Evolutionary conservation across 1,140 invertebrate genomes (phyloP).

Genomic region (Gonioctena quinquepunctata): DNA sequence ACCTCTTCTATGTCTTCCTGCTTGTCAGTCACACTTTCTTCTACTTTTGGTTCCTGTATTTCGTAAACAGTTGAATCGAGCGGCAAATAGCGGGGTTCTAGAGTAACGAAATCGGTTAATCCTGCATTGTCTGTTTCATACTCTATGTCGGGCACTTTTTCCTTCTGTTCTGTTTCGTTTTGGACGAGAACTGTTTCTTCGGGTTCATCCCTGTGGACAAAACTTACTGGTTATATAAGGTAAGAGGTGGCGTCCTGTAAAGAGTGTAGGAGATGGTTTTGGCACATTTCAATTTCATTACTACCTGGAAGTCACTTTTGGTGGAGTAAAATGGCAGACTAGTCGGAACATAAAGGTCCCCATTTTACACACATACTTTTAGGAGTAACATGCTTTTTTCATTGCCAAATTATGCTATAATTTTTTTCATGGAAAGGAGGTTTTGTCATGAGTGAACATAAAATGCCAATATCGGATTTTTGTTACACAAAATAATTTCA

Average conservation of each 20-base stretch:
- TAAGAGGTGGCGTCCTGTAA: background rate
- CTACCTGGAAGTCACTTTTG: too few species aligned
- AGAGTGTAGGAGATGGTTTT: too few species aligned
- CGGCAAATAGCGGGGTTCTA: background rate
- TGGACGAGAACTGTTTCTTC: background rate
- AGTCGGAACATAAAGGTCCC: too few species aligned
- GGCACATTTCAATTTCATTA: too few species aligned
- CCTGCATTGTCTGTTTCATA: background rate
- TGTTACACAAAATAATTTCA: too few species aligned
- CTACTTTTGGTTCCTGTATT: background rate
- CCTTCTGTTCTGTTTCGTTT: background rate
- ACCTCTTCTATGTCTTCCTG: background rate
- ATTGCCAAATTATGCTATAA: too few species aligned
- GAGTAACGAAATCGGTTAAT: background rate
- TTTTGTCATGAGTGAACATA: too few species aligned
- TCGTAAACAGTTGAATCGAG: background rate
- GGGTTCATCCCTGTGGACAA: conserved; percentile 30
- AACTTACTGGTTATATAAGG: background rate
- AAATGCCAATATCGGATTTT: too few species aligned
- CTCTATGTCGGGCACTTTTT: background rate
- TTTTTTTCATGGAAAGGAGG: too few species aligned
- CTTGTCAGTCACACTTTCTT: background rate
- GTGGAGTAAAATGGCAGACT: too few species aligned
- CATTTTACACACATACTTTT: too few species aligned
- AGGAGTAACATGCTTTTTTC: too few species aligned